A percentile compares a stretch with the other conserved stretches of the same genome.
Evolutionary conservation across 2,888 invertebrate genomes (phyloP).

Genomic region (Euplagia quadripunctaria): DNA sequence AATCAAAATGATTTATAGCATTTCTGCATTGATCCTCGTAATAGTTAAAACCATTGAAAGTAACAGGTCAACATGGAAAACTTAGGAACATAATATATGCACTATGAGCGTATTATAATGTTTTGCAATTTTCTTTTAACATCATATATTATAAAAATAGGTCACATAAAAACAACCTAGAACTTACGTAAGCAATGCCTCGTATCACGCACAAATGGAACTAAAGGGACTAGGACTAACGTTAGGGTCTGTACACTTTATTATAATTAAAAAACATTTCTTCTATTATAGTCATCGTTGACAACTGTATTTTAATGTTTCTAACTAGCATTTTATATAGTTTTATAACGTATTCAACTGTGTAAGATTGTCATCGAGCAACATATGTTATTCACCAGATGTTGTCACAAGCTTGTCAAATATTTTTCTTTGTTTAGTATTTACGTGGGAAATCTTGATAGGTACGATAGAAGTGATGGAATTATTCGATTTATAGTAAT

Average conservation of each 20-base stretch:
- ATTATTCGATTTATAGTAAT: not conserved
- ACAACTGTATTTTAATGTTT: not conserved
- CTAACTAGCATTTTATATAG: not conserved
- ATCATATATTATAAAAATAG: conserved; percentile 50
- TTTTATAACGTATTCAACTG: not conserved
- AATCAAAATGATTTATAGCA: not conserved
- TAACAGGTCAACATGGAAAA: not conserved
- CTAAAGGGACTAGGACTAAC: conserved; percentile 23
- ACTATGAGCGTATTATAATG: conserved; percentile 20
- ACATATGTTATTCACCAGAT: not conserved
- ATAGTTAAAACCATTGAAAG: not conserved
- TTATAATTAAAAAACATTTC: not conserved
- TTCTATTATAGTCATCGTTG: not conserved
- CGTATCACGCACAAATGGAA: conserved; percentile 47
- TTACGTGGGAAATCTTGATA: not conserved
- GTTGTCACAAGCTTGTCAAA: not conserved
- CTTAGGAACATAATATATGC: not conserved
- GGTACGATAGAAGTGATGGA: not conserved
- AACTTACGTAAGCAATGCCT: conserved; percentile 41
- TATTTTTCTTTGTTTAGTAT: conserved; percentile 2
- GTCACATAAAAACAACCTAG: conserved; percentile 57
- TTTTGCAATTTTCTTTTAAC: conserved; percentile 36
- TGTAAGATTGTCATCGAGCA: not conserved
- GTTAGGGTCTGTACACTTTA: conserved; percentile 14
- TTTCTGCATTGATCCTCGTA: not conserved